Conservation (phyloP, 2,113 vertebrate species). For the Eurystomus gularis region DNA sequence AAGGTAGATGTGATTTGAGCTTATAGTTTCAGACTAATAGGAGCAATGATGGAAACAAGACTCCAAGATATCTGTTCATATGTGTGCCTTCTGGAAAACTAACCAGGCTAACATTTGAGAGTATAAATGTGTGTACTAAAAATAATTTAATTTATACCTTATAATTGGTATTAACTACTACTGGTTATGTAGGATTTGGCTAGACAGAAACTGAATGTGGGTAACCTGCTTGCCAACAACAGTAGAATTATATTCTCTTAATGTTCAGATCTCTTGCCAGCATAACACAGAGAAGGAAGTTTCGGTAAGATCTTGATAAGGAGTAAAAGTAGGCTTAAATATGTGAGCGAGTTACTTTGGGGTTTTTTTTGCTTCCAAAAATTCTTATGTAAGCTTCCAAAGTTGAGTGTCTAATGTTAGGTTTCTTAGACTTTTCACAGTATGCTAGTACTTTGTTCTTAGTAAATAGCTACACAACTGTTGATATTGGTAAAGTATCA, state of each 20-base stretch:
- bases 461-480: not conserved
- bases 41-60: not conserved
- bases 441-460: not conserved
- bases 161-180: not conserved
- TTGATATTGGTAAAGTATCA: not conserved
- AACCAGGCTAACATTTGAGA: not conserved
- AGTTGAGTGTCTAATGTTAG: not conserved
- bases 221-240: too few relatives aligned
- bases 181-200: not conserved
- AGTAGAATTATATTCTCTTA: not conserved
- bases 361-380: not conserved
- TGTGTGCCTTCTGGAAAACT: not conserved
- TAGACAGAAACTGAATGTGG: not conserved
- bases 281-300: not conserved
- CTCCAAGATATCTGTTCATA: not conserved
- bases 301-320: not conserved
- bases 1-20: not conserved
- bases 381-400: not conserved
- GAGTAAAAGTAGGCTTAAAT: not conserved
- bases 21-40: not conserved
- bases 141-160: not conserved
- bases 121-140: fast-evolving
- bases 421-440: not conserved
- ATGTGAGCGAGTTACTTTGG: not conserved
- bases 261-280: not conserved